Conservation (phyloP, 2,113 vertebrate species). For the Gadus macrocephalus region DNA sequence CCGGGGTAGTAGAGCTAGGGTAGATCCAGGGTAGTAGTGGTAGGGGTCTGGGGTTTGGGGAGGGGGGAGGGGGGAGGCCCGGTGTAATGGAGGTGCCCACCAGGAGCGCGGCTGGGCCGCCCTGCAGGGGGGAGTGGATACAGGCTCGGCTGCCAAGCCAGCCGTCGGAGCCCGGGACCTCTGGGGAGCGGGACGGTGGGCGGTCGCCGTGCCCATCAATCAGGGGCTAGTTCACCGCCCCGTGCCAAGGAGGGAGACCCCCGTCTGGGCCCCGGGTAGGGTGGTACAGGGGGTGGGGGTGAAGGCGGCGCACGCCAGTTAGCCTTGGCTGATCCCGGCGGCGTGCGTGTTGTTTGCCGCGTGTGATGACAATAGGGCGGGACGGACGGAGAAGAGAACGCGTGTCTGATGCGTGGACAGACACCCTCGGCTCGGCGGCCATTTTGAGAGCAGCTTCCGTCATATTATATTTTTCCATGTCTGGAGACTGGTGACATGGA, state of each 20-base stretch:
- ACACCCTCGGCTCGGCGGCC: no score
- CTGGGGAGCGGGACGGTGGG: slow-evolving; percentile 60
- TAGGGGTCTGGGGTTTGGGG: slow-evolving; percentile 48
- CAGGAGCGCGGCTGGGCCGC: slow-evolving; percentile 69
- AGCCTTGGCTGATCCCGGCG: no score
- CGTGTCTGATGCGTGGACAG: no score
- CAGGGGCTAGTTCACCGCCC: slow-evolving; percentile 75
- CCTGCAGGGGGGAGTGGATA: slow-evolving; percentile 57
- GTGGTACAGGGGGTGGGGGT: slow-evolving; percentile 56
- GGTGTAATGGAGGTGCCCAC: slow-evolving; percentile 77
- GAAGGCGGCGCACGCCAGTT: slow-evolving; percentile 56
- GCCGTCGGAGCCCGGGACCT: slow-evolving; percentile 63
- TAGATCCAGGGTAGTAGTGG: slow-evolving; percentile 3
- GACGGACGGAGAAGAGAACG: no score
- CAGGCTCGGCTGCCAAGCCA: slow-evolving; percentile 68
- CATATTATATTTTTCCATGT: no score
- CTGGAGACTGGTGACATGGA: no score
- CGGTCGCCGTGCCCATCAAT: slow-evolving; percentile 77
- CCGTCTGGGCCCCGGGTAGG: slow-evolving; percentile 57
- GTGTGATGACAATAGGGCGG: no score
- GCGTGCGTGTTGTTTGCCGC: no score
- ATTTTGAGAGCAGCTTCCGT: no score
- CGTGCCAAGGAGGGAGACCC: slow-evolving; percentile 65
- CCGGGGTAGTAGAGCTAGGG: no score
- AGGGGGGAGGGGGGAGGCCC: slow-evolving; percentile 63